Evolutionary conservation across 1,140 invertebrate genomes (phyloP), one percentile per base, ranked within the genome.

Genomic region (Drosophila aff.): DNA sequence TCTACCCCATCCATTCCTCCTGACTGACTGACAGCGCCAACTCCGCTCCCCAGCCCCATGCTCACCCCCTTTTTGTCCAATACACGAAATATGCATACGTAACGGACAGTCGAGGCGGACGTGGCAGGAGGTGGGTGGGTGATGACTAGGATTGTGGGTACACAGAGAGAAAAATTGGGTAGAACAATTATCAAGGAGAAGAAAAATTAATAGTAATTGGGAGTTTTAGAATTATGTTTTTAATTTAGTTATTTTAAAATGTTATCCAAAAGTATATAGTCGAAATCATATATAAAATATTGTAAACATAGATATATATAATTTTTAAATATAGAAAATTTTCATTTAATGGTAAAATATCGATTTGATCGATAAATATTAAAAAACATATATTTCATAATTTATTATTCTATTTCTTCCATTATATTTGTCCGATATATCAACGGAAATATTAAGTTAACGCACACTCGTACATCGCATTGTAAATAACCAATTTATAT

Each of bases 31-130:
- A 76, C 74, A 59, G 40, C 15, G 46, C 53, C 43, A 55, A 23
- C 53, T 49, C 60, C 13, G 4, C 50, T 28, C 26, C 28, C 53
- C 18, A 33, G 52, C 59, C 31, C 23, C 16, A 13, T 18, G 7
- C 69, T 55, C 49, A 57, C 33, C 23, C 18, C 23, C 50, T 28
- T 38, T 36, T 52, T 16, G 52, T 59, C 46, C 57, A 44, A 47
- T 68, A 71, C 43, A 78, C 61, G 62, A 83, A 80, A 87, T 87
- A 87, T 87, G 83, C 84, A 87, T 87, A 87, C 83, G 83, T 87
- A 87, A 87, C 84, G 83, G 84, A 73, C 84, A 86, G 83, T 69
- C 18, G 47, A 46, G 36, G 41, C 38, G 55, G 38, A 28, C 18
- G 26, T 5, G 38, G 41, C 13, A 23, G 43, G 18, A 8, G n/a